Percentiles rank a stretch among this genome's conserved stretches.
Conservation (phyloP, 2,888 invertebrate species). For the Drosophila eohydei region DNA sequence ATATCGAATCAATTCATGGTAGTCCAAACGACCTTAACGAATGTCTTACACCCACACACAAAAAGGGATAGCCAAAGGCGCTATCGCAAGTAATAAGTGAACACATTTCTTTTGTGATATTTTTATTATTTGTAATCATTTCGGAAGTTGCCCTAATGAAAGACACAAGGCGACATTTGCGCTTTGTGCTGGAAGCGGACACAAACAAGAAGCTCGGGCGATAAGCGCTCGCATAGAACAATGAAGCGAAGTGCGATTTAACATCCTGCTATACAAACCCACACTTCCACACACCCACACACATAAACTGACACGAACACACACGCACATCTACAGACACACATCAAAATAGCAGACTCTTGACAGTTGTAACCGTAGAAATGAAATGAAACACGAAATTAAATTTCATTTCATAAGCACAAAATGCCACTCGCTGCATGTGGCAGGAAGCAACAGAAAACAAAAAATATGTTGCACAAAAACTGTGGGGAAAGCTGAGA, state of each 20-base stretch:
- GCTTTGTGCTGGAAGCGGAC: constrained; percentile 24
- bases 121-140: constrained; percentile 45
- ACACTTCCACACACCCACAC: not conserved
- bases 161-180: constrained; percentile 36
- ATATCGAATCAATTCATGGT: not conserved
- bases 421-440: constrained; percentile 67
- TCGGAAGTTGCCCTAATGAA: constrained; percentile 66
- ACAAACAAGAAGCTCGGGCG: constrained; percentile 47
- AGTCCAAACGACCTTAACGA: not conserved
- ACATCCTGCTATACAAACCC: constrained; percentile 1
- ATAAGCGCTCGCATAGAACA: constrained; percentile 57
- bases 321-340: not conserved
- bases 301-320: not conserved
- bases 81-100: constrained; percentile 34
- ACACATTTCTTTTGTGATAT: constrained; percentile 31
- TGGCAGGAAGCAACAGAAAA: constrained; percentile 45
- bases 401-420: constrained; percentile 70
- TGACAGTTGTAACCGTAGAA: constrained; percentile 12
- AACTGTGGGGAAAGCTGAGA: constrained; percentile 31
- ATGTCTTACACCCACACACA: not conserved
- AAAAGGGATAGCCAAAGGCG: not conserved
- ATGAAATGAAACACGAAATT: constrained; percentile 41
- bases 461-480: constrained; percentile 27
- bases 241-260: constrained; percentile 29
- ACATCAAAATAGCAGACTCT: constrained; percentile 8